A percentile compares a stretch with the other conserved stretches of the same genome.
These are phyloP conservation scores for Nemoura dubitans DNA, from an alignment of 2,888 invertebrate species.

Conservation along the genomic window DNA sequence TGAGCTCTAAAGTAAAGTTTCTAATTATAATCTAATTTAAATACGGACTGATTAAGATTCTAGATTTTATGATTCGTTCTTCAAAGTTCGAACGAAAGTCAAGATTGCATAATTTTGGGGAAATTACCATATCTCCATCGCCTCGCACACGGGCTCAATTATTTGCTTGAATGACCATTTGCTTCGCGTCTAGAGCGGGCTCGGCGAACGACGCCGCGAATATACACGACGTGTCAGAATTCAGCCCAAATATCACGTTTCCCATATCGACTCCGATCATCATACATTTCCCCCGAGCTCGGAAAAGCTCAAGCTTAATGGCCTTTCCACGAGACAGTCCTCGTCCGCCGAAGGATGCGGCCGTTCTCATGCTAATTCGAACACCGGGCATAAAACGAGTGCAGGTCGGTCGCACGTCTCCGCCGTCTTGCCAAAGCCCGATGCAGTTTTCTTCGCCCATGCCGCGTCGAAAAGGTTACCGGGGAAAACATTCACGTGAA, in stretches of 20 bases:
- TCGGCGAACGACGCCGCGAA: too few species aligned
- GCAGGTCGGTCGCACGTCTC: neutral
- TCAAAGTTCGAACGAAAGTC: conserved; percentile 19
- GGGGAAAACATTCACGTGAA: neutral
- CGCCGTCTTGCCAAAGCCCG: neutral
- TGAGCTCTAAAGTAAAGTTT: neutral
- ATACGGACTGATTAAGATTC: conserved; percentile 12
- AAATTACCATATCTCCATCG: neutral
- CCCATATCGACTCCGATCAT: conserved; percentile 4
- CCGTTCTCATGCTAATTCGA: neutral
- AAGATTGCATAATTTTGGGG: conserved; percentile 20
- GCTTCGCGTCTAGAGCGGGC: neutral
- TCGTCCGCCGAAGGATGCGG: neutral
- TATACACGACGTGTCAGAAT: neutral
- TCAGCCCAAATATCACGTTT: neutral
- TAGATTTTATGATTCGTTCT: conserved; percentile 7
- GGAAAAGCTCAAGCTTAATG: neutral
- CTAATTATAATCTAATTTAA: conserved; percentile 2
- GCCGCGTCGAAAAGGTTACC: neutral
- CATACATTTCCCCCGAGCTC: neutral
- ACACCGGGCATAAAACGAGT: neutral
- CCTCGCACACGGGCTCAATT: neutral
- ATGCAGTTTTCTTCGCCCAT: neutral
- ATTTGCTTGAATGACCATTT: neutral
- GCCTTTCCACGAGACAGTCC: neutral